These are phyloP conservation scores for Paratrypauchen microcephalus DNA, from an alignment of 2,797 vertebrate genomes.

Conservation along the genomic window DNA sequence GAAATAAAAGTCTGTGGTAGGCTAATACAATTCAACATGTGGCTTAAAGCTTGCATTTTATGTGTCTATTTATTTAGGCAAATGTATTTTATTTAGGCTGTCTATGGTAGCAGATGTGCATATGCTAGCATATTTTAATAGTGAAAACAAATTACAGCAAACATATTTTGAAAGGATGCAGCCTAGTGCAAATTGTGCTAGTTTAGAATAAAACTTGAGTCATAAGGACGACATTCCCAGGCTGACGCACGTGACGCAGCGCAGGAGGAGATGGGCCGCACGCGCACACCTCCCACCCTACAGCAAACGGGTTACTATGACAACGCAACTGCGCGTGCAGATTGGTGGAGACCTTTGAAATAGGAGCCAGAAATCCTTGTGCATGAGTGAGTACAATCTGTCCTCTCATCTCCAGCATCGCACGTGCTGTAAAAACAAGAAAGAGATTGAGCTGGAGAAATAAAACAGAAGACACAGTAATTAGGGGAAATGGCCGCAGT, in stretches of 20 bases:
- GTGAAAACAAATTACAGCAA: background rate
- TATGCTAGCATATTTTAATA: too few species aligned
- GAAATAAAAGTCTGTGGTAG: slow-evolving; percentile 52
- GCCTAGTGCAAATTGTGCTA: too few species aligned
- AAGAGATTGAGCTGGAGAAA: background rate
- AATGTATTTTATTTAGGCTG: background rate
- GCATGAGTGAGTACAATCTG: slow-evolving; percentile 56
- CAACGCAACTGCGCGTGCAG: slow-evolving; percentile 78
- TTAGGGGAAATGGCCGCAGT: slow-evolving; percentile 26
- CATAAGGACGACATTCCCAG: too few species aligned
- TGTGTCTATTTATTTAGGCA: background rate
- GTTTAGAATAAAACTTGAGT: too few species aligned
- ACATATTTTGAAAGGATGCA: background rate
- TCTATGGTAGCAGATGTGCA: background rate
- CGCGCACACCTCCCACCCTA: slow-evolving; percentile 47
- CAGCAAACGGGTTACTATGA: slow-evolving; percentile 83
- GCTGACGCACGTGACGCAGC: slow-evolving; percentile 27
- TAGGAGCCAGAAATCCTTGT: slow-evolving; percentile 66
- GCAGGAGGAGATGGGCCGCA: slow-evolving; percentile 21
- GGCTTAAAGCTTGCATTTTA: background rate
- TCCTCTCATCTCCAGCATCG: slow-evolving; percentile 24
- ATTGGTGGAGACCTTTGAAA: slow-evolving; percentile 75
- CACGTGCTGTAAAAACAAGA: slow-evolving; percentile 15
- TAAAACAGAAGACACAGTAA: background rate
- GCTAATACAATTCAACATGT: background rate